Evolutionary conservation across 2,113 vertebrate genomes (phyloP).

Genomic region (Cyprinodon brontotheroides): DNA sequence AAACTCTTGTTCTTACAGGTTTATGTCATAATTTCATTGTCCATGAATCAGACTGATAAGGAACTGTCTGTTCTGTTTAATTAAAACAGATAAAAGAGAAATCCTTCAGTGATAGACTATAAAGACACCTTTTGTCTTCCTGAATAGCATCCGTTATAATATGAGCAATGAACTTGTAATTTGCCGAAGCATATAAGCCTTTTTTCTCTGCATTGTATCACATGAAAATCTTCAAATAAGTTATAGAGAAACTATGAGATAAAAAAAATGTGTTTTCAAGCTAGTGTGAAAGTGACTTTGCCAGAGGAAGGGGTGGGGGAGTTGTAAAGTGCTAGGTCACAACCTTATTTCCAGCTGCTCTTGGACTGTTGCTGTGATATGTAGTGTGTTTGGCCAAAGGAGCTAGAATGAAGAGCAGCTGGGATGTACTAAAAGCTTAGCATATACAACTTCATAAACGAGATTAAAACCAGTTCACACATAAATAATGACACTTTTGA

Average conservation of each 20-base stretch:
- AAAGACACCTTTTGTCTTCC: background rate
- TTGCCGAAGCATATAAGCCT: background rate
- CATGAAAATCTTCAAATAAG: conserved; percentile 36
- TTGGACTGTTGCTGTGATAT: background rate
- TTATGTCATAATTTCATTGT: background rate
- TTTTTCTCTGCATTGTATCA: conserved; percentile 6
- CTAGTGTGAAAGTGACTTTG: conserved; percentile 39
- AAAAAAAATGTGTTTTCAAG: conserved; percentile 29
- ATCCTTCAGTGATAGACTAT: background rate
- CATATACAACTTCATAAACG: background rate
- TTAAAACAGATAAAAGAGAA: background rate
- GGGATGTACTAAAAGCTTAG: background rate
- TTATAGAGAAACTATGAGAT: conserved; percentile 1
- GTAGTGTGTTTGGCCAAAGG: background rate
- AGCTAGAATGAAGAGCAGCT: background rate
- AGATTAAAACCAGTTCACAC: no score
- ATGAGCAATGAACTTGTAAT: background rate
- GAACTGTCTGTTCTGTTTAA: background rate
- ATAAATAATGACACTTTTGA: no score
- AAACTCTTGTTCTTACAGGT: background rate
- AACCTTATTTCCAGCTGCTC: conserved; percentile 34
- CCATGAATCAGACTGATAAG: conserved; percentile 1
- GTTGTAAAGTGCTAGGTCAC: conserved; percentile 32
- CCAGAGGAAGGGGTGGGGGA: conserved; percentile 8
- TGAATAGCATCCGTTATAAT: background rate